Evolutionary conservation across 2,888 invertebrate genomes (phyloP).

Genomic region (Epirrhoe tristata): DNA sequence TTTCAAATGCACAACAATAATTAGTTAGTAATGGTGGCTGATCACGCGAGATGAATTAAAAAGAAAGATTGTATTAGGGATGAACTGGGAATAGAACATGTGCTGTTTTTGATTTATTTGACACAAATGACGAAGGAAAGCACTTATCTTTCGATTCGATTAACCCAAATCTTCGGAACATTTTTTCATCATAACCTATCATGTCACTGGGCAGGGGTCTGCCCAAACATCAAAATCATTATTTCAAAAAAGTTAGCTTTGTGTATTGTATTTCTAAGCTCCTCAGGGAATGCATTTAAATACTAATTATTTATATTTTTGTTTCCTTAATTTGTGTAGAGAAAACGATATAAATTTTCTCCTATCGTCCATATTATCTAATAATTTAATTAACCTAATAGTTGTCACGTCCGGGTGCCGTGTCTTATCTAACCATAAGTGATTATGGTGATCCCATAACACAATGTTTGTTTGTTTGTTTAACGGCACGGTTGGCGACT

Average conservation of each 20-base stretch:
- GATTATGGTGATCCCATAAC: constrained; percentile 15
- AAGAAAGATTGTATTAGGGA: background rate
- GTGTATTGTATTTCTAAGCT: no score
- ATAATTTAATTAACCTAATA: constrained; percentile 1
- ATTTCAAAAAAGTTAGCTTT: no score
- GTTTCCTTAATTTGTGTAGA: no score
- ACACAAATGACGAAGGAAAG: background rate
- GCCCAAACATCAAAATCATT: no score
- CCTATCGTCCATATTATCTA: background rate
- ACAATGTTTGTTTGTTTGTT: constrained; percentile 3
- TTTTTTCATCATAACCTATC: no score
- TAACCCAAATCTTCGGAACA: no score
- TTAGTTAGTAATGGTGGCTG: constrained; percentile 12
- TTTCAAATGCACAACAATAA: constrained; percentile 5
- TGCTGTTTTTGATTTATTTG: constrained; percentile 15
- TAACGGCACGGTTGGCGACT: constrained; percentile 9
- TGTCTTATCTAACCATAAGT: constrained; percentile 14
- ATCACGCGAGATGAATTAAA: constrained; percentile 4
- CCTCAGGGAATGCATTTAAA: no score
- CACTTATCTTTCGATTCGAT: background rate
- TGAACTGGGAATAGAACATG: constrained; percentile 12
- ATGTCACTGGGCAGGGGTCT: no score
- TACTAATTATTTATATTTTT: no score
- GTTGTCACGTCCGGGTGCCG: constrained; percentile 7
- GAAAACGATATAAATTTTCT: background rate